These are phyloP conservation scores for Lycophotia porphyrea DNA, from an alignment of 2,888 invertebrate species.

Conservation along the genomic window DNA sequence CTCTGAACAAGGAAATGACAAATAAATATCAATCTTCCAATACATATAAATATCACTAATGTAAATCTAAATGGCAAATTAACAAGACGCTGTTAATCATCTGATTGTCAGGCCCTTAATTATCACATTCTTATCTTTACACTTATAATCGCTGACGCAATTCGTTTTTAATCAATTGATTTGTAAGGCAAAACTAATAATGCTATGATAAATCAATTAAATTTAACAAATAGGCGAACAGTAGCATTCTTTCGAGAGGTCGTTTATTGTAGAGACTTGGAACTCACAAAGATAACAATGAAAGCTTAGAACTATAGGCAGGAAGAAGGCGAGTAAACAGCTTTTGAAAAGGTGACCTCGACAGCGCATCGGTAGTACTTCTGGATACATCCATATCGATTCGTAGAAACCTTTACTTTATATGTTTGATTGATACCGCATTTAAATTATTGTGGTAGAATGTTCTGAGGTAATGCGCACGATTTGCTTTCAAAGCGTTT, in stretches of 20 bases:
- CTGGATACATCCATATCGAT: conserved; percentile 68
- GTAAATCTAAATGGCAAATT: conserved; percentile 58
- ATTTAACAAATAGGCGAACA: conserved; percentile 74
- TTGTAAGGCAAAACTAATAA: conserved; percentile 61
- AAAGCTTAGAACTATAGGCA: conserved; percentile 65
- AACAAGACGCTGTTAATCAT: conserved; percentile 55
- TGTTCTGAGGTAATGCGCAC: conserved; percentile 42
- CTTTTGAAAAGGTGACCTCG: conserved; percentile 75
- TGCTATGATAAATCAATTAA: conserved; percentile 76
- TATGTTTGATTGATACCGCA: conserved; percentile 58
- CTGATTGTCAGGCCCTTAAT: conserved; percentile 54
- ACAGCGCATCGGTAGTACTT: conserved; percentile 57
- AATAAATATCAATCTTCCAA: conserved; percentile 49
- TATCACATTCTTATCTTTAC: conserved; percentile 49
- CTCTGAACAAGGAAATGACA: conserved; percentile 48
- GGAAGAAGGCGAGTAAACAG: conserved; percentile 66
- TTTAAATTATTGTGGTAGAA: conserved; percentile 33
- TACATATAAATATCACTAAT: conserved; percentile 24
- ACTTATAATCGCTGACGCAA: conserved; percentile 54
- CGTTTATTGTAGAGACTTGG: conserved; percentile 76
- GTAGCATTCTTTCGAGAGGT: conserved; percentile 77
- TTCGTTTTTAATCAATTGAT: conserved; percentile 56
- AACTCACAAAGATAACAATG: conserved; percentile 75
- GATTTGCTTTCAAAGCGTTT: conserved; percentile 50
- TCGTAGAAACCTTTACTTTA: conserved; percentile 68